These are phyloP conservation scores for Orthonevra nobilis DNA, from an alignment of 2,888 invertebrate genomes.

Conservation along the genomic window DNA sequence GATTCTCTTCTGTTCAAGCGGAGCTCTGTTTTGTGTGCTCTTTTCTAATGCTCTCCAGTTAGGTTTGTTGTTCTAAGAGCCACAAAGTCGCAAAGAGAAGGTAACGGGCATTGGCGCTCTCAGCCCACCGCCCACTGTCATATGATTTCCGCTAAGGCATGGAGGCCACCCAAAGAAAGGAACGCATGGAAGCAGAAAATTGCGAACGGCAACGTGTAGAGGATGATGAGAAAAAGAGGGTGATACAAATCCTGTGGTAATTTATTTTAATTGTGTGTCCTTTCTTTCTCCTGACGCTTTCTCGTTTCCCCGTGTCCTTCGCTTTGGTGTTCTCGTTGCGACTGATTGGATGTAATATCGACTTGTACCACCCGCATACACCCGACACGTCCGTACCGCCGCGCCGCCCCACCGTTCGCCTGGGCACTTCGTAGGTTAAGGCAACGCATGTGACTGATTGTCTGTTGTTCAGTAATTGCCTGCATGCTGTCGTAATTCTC, in stretches of 20 bases:
- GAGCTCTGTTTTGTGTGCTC: conserved; percentile 18
- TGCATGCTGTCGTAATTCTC: conserved; percentile 67
- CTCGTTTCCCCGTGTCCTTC: conserved; percentile 1
- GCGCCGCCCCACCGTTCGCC: neutral
- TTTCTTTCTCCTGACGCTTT: conserved; percentile 53
- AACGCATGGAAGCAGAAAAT: conserved; percentile 69
- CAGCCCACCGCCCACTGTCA: no score
- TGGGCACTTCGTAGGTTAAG: conserved; percentile 28
- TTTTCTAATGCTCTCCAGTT: conserved; percentile 10
- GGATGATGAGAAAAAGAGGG: conserved; percentile 57
- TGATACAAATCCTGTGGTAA: conserved; percentile 70
- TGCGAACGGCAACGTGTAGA: conserved; percentile 63
- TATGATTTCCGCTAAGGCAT: conserved; percentile 7
- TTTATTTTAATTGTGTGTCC: conserved; percentile 70
- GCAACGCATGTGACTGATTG: conserved; percentile 71
- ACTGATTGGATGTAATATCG: conserved; percentile 69
- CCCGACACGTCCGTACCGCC: neutral
- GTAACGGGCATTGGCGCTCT: neutral
- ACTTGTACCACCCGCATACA: conserved; percentile 45
- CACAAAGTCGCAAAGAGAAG: neutral
- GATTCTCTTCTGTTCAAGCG: conserved; percentile 4
- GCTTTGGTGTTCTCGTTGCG: conserved; percentile 51
- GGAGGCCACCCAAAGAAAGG: conserved; percentile 40
- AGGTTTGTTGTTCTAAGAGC: conserved; percentile 15
- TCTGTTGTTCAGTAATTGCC: conserved; percentile 70